These are phyloP conservation scores for Brachionichthys hirsutus DNA, from an alignment of 2,113 vertebrate species.

Conservation along the genomic window DNA sequence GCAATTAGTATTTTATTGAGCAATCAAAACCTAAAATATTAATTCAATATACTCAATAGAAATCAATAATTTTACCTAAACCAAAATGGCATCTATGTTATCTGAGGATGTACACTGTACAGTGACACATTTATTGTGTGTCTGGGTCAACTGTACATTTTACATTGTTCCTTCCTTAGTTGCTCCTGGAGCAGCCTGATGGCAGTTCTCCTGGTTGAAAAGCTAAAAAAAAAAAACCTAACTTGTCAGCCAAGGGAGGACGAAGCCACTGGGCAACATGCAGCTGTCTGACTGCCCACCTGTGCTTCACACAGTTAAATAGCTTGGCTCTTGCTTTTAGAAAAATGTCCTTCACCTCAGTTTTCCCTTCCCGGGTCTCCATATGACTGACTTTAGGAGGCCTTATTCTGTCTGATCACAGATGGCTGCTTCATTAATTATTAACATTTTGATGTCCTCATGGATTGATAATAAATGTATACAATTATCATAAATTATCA, in stretches of 20 bases:
- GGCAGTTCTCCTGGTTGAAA: slow-evolving; percentile 44
- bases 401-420: slow-evolving; percentile 12
- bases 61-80: background rate
- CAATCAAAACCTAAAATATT: background rate
- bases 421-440: slow-evolving; percentile 1
- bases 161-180: slow-evolving; percentile 35
- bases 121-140: background rate
- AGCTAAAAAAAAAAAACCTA: slow-evolving; percentile 45
- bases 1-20: background rate
- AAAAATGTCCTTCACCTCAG: slow-evolving; percentile 32
- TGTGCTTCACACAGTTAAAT: slow-evolving; percentile 45
- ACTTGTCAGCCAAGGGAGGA: slow-evolving; percentile 46
- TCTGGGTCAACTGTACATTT: slow-evolving; percentile 32
- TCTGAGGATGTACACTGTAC: background rate
- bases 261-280: slow-evolving; percentile 56
- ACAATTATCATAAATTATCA: background rate
- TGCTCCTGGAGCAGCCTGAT: slow-evolving; percentile 50
- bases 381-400: slow-evolving; percentile 4
- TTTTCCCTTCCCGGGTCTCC: background rate
- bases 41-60: background rate
- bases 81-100: background rate
- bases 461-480: background rate
- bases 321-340: slow-evolving; percentile 25
- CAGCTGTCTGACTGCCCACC: slow-evolving; percentile 58
- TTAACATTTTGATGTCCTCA: too few species aligned